Evolutionary conservation across 2,113 vertebrate species (phyloP).

Genomic region (Datnioides undecimradiatus): DNA sequence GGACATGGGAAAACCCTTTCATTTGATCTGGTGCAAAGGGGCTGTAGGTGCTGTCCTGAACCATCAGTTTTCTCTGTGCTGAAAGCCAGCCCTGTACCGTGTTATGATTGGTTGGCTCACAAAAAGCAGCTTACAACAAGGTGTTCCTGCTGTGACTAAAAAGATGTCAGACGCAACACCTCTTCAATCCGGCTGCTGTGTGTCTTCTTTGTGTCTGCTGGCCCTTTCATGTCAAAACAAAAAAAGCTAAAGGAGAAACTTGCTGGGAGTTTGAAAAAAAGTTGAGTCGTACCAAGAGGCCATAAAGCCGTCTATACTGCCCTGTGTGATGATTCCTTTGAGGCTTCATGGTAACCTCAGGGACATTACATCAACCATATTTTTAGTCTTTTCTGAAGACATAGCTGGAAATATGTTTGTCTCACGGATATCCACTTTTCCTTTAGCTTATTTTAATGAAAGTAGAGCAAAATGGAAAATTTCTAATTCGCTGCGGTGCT

Average conservation of each 20-base stretch:
- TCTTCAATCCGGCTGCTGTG: constrained; percentile 27
- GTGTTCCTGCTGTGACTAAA: constrained; percentile 59
- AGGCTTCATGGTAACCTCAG: constrained; percentile 34
- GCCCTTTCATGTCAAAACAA: constrained; percentile 64
- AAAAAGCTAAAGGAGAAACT: background rate
- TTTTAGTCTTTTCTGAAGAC: constrained; percentile 28
- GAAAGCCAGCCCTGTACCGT: background rate
- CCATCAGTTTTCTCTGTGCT: background rate
- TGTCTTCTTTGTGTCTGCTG: constrained; percentile 54
- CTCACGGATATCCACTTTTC: background rate
- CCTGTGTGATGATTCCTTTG: constrained; percentile 26
- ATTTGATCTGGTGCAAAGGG: background rate
- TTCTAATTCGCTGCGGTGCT: constrained; percentile 10
- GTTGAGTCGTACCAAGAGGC: constrained; percentile 32
- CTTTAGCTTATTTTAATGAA: constrained; percentile 13
- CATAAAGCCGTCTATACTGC: constrained; percentile 33
- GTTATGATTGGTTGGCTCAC: constrained; percentile 31
- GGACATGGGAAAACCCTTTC: constrained; percentile 6
- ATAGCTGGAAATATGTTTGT: background rate
- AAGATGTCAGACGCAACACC: constrained; percentile 48
- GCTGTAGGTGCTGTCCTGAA: constrained; percentile 1
- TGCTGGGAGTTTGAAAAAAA: background rate
- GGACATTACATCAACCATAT: constrained; percentile 35
- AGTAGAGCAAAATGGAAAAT: constrained; percentile 26
- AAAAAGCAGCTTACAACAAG: constrained; percentile 36